Evolutionary conservation across 2,797 vertebrate species (phyloP).

Genomic region (Zenarchopterus dispar): DNA sequence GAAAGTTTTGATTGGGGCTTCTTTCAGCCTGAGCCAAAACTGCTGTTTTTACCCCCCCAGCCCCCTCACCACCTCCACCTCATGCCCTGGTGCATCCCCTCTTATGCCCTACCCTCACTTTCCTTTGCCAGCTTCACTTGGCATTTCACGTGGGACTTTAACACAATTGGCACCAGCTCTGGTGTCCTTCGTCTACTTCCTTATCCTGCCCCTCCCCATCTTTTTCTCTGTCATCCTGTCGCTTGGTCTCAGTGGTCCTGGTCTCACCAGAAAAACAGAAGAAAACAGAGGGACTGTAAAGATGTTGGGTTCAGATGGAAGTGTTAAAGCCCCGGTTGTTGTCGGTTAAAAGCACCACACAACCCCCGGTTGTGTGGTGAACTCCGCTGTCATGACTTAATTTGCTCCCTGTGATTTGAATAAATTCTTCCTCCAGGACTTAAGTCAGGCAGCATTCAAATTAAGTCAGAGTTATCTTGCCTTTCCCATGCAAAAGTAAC

Average conservation of each 20-base stretch:
- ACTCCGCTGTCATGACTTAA: conserved; percentile 25
- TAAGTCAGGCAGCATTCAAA: conserved; percentile 17
- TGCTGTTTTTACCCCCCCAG: conserved; percentile 23
- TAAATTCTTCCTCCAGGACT: conserved; percentile 24
- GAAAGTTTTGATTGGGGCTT: background rate
- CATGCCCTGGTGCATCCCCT: conserved; percentile 15
- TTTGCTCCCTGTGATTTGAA: conserved; percentile 46
- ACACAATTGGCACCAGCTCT: conserved; percentile 69
- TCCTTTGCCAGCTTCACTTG: conserved; percentile 45
- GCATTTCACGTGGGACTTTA: conserved; percentile 64
- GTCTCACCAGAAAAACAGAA: conserved; percentile 10
- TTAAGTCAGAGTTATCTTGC: conserved; percentile 34
- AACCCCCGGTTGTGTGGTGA: conserved; percentile 9
- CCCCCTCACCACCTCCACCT: conserved; percentile 16
- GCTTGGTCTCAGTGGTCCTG: conserved; percentile 22
- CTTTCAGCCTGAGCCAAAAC: conserved; percentile 8
- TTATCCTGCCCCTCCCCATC: conserved; percentile 3
- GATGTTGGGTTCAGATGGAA: conserved; percentile 15
- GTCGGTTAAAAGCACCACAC: no score
- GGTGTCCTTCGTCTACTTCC: conserved; percentile 27
- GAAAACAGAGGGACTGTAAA: conserved; percentile 14
- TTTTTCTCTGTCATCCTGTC: conserved; percentile 38
- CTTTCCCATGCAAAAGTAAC: conserved; percentile 37
- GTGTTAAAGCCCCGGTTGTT: conserved; percentile 5
- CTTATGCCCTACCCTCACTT: conserved; percentile 12